Percentiles rank a stretch among this genome's conserved stretches.
These are phyloP conservation scores for Neopipo cinnamomea DNA, from an alignment of 2,113 vertebrate species.

Conservation along the genomic window DNA sequence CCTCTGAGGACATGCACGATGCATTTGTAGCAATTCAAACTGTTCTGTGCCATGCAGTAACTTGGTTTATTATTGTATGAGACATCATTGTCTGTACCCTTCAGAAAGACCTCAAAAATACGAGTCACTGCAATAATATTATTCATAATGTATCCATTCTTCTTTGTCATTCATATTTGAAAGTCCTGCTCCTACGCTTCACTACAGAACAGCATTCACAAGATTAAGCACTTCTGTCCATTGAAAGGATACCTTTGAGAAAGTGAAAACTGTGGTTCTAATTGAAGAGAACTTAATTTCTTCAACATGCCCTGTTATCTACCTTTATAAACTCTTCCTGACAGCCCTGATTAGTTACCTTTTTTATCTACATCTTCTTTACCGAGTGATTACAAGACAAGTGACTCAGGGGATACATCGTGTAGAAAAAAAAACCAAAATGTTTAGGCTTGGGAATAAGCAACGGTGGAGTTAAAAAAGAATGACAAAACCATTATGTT, in stretches of 20 bases:
- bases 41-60: background rate
- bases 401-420: background rate
- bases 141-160: constrained; percentile 2
- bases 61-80: constrained; percentile 8
- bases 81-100: background rate
- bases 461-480: background rate
- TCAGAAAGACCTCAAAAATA: constrained; percentile 19
- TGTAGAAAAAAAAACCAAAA: background rate
- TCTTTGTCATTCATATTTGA: constrained; percentile 44
- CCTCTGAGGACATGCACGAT: constrained; percentile 24
- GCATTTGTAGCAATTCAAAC: background rate
- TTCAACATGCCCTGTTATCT: background rate
- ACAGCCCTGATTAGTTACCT: background rate
- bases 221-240: background rate
- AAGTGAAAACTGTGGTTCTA: background rate
- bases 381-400: background rate
- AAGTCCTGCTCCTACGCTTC: background rate
- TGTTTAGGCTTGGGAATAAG: background rate
- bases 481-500: background rate
- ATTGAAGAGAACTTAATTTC: background rate
- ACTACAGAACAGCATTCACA: background rate
- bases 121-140: background rate
- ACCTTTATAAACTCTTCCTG: background rate
- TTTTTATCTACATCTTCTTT: background rate
- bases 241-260: background rate